Percentiles rank a stretch among this genome's conserved stretches.
These are phyloP conservation scores for Stegodyphus mimosarum DNA, from an alignment of 1,140 invertebrate genomes.

Conservation along the genomic window DNA sequence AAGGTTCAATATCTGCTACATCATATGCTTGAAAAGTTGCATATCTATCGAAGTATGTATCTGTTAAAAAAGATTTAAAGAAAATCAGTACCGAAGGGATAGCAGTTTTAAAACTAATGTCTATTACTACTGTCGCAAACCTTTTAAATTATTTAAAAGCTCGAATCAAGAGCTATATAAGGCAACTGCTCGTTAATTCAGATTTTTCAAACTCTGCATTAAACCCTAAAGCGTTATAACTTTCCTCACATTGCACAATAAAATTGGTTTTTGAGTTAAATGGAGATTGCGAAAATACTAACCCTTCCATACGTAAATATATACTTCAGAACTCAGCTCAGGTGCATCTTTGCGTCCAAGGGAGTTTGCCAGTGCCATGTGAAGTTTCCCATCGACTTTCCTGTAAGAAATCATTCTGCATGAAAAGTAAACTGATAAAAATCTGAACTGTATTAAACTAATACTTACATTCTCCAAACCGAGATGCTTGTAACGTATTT, in stretches of 20 bases:
- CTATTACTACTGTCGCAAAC: neutral
- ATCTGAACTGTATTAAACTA: neutral
- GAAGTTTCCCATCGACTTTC: slow-evolving; percentile 14
- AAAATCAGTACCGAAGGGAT: neutral
- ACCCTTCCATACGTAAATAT: slow-evolving; percentile 33
- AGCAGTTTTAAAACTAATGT: neutral
- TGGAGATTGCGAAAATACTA: too few species aligned
- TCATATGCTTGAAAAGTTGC: slow-evolving; percentile 67
- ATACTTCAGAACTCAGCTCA: neutral
- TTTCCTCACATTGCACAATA: too few species aligned
- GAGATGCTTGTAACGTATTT: slow-evolving; percentile 13
- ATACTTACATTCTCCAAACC: slow-evolving; percentile 50
- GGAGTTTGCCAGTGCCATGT: slow-evolving; percentile 36
- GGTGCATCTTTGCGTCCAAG: neutral
- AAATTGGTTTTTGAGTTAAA: too few species aligned
- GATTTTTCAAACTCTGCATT: too few species aligned
- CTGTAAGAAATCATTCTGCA: slow-evolving; percentile 7
- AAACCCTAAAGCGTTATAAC: too few species aligned
- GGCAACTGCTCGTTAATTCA: neutral
- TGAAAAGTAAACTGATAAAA: neutral
- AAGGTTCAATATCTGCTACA: slow-evolving; percentile 67
- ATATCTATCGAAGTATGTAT: slow-evolving; percentile 71
- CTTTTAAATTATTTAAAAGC: neutral
- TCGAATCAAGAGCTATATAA: neutral
- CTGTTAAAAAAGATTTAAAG: slow-evolving; percentile 51